Base-by-base conservation (phyloP, 2,797 vertebrate species). In the Scarus forsteni region DNA sequence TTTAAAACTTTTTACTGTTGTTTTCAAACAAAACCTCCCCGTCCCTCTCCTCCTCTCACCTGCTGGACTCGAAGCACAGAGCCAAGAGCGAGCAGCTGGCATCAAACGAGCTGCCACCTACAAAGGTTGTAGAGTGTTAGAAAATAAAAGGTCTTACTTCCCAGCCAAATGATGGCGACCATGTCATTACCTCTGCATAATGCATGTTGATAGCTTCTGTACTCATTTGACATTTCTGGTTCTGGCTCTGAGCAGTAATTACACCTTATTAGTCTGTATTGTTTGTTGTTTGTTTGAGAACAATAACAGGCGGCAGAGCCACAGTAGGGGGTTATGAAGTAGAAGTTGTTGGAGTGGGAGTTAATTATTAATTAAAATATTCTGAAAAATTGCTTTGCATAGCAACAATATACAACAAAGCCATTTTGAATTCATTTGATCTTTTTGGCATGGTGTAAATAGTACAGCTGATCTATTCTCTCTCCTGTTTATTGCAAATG, bases 161-260 rank as follows among this genome's bases (percentile, higher is more conserved):
- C 61, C 27, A 15, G 56, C 36, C 48, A 64, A 52, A 52, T 36
- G 49, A 79, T 44, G 60, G 34, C 64, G 27, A 16, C 66, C 0
- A 48, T 53, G 48, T 50, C 14, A 59, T 68, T 68, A 45, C 46
- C 10, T 27, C 35, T 16, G 34, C 43, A 50, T 45, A 55, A 55
- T 60, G 18, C 27, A 34, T 15, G 36, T 12, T 16, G 66, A 67
- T 10, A 58, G 35, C 57, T 39, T 58, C 15, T 44, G 10, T 65
- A 50, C 36, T 63, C 60, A 76, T 53, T 48, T 70, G 65, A 50
- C 72, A 73, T 70, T 75, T 69, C 8, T 10, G 16, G 43, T 60
- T 40, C 42, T 60, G 54, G 15, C 56, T 64, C 16, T 12, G 19
- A 49, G 52, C 53, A 36, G 51, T 42, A 61, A 51, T 76, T 64